Evolutionary conservation across 2,888 invertebrate genomes (phyloP).

Genomic region (Galerucella pusilla): DNA sequence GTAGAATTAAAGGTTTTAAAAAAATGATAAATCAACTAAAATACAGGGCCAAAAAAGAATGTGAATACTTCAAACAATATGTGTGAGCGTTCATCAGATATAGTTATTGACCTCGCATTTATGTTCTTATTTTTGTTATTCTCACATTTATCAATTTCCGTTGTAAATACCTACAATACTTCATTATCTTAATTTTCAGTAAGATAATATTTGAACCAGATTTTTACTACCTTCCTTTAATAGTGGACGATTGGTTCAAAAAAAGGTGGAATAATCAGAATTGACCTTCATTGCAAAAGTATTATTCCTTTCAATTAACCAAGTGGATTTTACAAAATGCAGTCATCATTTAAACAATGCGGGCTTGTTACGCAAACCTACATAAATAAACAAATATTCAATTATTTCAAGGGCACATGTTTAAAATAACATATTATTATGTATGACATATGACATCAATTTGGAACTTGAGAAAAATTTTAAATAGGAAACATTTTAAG

Average conservation of each 20-base stretch:
- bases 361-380: background rate
- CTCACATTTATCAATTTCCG: background rate
- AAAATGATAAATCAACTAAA: background rate
- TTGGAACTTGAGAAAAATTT: too few relatives aligned
- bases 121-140: background rate
- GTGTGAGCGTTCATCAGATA: too few relatives aligned
- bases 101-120: background rate
- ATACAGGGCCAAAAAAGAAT: too few relatives aligned
- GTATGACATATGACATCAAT: background rate
- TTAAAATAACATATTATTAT: background rate
- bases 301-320: background rate
- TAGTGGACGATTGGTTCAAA: background rate
- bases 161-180: background rate
- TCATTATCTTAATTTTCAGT: background rate
- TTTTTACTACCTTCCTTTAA: background rate
- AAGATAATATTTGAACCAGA: background rate
- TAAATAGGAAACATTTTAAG: too few relatives aligned
- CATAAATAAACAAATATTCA: background rate
- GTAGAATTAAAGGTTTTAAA: background rate
- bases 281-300: too few relatives aligned
- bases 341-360: background rate
- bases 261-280: background rate
- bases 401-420: background rate
- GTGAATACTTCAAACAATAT: too few relatives aligned
- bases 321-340: background rate